Percentiles rank a stretch among this genome's conserved stretches.
Conservation (phyloP, 2,888 invertebrate species). For the Agonopterix arenella region DNA sequence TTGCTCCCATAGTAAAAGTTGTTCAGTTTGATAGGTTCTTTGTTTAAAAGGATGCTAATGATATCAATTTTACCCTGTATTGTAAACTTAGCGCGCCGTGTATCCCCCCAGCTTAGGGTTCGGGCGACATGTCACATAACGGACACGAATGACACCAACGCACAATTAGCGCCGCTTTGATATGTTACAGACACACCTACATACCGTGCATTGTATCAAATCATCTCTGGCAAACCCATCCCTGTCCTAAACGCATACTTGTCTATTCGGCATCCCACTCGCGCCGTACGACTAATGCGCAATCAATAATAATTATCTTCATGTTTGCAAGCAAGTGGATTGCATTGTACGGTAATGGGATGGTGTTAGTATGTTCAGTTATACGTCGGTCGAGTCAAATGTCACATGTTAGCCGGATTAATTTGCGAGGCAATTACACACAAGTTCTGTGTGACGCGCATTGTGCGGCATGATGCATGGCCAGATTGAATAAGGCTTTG, state of each 20-base stretch:
- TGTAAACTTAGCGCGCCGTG: too few species aligned
- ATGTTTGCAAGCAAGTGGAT: constrained; percentile 62
- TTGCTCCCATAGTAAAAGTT: too few species aligned
- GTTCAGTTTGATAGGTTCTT: too few species aligned
- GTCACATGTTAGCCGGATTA: constrained; percentile 58
- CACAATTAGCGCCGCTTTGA: constrained; percentile 54
- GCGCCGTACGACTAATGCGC: constrained; percentile 49
- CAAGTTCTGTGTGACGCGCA: constrained; percentile 19
- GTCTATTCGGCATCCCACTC: constrained; percentile 21
- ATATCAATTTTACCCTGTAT: too few species aligned
- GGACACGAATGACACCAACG: neutral
- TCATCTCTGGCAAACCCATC: constrained; percentile 10
- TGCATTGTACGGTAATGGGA: constrained; percentile 45
- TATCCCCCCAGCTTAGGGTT: too few species aligned
- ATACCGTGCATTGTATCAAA: constrained; percentile 34
- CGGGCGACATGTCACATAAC: too few species aligned
- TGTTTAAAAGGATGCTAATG: too few species aligned
- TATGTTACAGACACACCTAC: constrained; percentile 36
- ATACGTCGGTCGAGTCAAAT: constrained; percentile 37
- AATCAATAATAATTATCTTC: constrained; percentile 74
- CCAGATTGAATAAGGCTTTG: constrained; percentile 9
- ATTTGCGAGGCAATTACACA: constrained; percentile 55
- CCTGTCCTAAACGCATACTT: constrained; percentile 19
- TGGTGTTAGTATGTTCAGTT: constrained; percentile 12
- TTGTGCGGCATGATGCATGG: constrained; percentile 28